Evolutionary conservation across 1,140 invertebrate genomes (phyloP).

Genomic region (Zeugodacus cucurbitae): DNA sequence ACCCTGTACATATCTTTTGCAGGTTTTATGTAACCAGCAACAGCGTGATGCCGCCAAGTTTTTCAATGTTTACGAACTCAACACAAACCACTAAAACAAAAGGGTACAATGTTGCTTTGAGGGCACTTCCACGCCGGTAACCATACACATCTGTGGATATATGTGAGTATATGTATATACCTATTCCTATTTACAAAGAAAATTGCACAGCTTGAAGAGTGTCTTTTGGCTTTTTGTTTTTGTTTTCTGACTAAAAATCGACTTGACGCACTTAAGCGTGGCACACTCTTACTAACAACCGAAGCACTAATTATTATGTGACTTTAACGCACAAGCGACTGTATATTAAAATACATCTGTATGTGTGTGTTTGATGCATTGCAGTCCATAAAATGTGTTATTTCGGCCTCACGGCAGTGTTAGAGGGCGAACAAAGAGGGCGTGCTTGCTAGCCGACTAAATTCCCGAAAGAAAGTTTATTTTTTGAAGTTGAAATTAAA

Average conservation of each 20-base stretch:
- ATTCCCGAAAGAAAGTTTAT: constrained; percentile 13
- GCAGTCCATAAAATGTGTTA: background rate
- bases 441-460: background rate
- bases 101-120: too few species aligned
- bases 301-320: constrained; percentile 11
- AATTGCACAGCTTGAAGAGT: background rate
- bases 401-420: background rate
- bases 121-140: background rate
- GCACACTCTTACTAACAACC: background rate
- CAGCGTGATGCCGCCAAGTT: background rate
- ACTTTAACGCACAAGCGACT: background rate
- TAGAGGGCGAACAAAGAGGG: background rate
- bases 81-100: too few species aligned
- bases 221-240: background rate
- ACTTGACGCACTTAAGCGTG: constrained; percentile 8
- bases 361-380: background rate
- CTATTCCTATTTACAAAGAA: background rate
- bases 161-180: background rate
- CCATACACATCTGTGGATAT: background rate
- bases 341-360: background rate
- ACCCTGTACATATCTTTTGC: background rate
- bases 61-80: background rate
- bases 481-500: too few species aligned
- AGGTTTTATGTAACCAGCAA: background rate
- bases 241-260: background rate